These are phyloP conservation scores for Buathra laborator DNA, from an alignment of 2,888 invertebrate genomes.

Conservation along the genomic window DNA sequence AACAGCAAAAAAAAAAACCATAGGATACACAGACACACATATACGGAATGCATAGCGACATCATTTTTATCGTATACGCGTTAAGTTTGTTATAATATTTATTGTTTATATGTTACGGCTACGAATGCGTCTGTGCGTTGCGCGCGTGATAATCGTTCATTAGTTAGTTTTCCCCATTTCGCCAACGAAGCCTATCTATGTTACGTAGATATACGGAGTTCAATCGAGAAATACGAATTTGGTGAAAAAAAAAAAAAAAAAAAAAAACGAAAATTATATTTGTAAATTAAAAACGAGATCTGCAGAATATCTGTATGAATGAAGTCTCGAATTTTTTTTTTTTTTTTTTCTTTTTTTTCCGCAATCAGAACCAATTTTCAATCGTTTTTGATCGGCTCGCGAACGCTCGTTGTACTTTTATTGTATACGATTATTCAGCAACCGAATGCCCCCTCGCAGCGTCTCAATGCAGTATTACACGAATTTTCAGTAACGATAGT, in stretches of 20 bases:
- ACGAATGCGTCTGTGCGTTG: conserved; percentile 49
- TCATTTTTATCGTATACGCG: conserved; percentile 60
- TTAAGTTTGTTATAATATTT: conserved; percentile 75
- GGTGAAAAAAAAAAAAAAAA: no score
- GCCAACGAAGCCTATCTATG: conserved; percentile 15
- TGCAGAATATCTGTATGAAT: not conserved
- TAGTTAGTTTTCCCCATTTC: conserved; percentile 3
- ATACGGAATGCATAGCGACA: conserved; percentile 43
- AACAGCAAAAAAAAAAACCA: not conserved
- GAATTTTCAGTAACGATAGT: conserved; percentile 19
- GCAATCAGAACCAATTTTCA: not conserved
- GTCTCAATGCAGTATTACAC: conserved; percentile 39
- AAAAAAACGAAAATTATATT: conserved; percentile 3
- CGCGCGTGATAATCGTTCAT: conserved; percentile 18
- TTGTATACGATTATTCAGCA: not conserved
- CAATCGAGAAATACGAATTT: conserved; percentile 1
- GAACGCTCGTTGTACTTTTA: conserved; percentile 15
- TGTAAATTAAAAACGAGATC: not conserved
- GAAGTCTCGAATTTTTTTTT: not conserved
- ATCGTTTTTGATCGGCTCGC: conserved; percentile 18
- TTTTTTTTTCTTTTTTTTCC: not conserved
- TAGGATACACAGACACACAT: conserved; percentile 20
- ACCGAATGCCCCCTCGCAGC: conserved; percentile 3
- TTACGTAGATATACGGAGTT: conserved; percentile 4
- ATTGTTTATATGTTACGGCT: conserved; percentile 71